Conservation (phyloP, 2,113 vertebrate species). For the Aptenodytes patagonicus region DNA sequence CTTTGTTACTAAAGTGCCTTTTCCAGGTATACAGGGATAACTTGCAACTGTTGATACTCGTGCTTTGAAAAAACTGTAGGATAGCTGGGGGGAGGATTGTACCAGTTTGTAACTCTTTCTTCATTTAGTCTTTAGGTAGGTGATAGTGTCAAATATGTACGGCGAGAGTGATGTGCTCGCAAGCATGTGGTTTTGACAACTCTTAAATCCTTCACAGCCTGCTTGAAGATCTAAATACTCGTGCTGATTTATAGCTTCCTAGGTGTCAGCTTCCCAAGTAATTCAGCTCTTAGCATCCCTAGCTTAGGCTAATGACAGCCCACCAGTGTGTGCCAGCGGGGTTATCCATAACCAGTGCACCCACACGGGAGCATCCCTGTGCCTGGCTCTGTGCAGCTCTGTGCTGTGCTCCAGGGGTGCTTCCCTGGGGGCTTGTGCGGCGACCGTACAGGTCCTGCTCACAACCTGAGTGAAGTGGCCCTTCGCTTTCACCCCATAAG, state of each 20-base stretch:
- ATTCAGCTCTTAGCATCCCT: rapidly evolving
- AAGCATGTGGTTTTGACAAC: rapidly evolving
- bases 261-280: neutral
- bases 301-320: rapidly evolving
- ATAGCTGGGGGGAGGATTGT: neutral
- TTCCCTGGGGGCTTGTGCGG: rapidly evolving
- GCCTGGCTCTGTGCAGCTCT: neutral
- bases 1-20: neutral
- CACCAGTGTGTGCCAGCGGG: neutral
- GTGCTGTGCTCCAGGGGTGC: rapidly evolving
- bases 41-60: rapidly evolving
- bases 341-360: rapidly evolving
- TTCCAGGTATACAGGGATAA: rapidly evolving
- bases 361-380: rapidly evolving
- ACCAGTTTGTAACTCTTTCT: rapidly evolving
- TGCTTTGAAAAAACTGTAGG: neutral
- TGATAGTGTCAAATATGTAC: rapidly evolving
- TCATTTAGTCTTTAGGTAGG: neutral
- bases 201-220: neutral
- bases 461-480: neutral
- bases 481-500: rapidly evolving
- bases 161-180: rapidly evolving
- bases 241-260: neutral
- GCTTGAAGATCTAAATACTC: rapidly evolving
- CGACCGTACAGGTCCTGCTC: rapidly evolving